These are phyloP conservation scores for Synergus umbraculus DNA, from an alignment of 2,888 invertebrate genomes.

Conservation along the genomic window DNA sequence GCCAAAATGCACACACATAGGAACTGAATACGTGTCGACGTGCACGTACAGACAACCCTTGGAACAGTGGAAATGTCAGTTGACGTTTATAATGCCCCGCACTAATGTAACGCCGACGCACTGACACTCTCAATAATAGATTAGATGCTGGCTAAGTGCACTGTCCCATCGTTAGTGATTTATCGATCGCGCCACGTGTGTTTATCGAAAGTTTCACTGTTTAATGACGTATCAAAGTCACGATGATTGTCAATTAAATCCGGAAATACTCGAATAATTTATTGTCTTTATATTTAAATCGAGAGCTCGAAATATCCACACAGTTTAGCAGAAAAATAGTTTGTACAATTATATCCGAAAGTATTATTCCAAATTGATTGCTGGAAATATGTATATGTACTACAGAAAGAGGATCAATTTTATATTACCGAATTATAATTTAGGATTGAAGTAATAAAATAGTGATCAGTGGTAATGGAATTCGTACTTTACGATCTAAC, in stretches of 20 bases:
- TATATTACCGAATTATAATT: not conserved
- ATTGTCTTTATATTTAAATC: slow-evolving; percentile 4
- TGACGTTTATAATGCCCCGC: slow-evolving; percentile 64
- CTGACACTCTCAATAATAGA: slow-evolving; percentile 75
- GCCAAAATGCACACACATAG: not conserved
- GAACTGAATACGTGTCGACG: not conserved
- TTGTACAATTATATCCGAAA: no score
- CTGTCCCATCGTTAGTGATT: slow-evolving; percentile 49
- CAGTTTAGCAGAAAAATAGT: no score
- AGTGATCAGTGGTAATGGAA: not conserved
- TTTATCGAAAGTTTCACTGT: slow-evolving; percentile 30
- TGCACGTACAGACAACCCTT: not conserved
- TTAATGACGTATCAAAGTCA: slow-evolving; percentile 27
- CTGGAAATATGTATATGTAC: no score
- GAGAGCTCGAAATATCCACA: not conserved
- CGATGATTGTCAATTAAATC: slow-evolving; percentile 4
- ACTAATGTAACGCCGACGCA: slow-evolving; percentile 64
- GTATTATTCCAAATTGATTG: no score
- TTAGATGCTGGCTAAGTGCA: slow-evolving; percentile 74
- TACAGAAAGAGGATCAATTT: not conserved
- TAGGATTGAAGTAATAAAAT: not conserved
- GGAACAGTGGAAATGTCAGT: slow-evolving; percentile 44
- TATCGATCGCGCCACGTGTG: slow-evolving; percentile 38
- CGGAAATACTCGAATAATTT: slow-evolving; percentile 7
- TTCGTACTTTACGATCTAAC: not conserved